Conservation (phyloP, 2,113 vertebrate genomes). For the Loxodonta africana region DNA sequence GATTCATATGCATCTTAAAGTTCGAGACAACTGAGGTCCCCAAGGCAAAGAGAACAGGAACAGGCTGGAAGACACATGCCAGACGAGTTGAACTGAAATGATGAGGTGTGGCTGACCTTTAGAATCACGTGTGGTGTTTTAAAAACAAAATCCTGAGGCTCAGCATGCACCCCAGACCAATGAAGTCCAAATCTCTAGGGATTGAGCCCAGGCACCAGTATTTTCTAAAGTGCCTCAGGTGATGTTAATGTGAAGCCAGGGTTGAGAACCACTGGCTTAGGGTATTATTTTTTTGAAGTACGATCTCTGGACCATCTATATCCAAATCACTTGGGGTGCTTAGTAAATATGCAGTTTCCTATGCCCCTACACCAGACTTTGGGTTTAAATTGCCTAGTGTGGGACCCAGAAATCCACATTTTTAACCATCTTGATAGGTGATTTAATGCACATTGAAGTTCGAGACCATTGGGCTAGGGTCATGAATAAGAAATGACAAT, state of each 20-base stretch:
- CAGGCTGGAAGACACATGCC: background rate
- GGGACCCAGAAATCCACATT: background rate
- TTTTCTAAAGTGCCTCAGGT: background rate
- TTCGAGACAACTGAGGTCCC: background rate
- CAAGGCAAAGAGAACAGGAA: background rate
- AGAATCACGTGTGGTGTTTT: background rate
- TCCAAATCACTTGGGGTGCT: background rate
- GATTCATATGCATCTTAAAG: background rate
- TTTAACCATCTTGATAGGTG: background rate
- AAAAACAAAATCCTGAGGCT: background rate
- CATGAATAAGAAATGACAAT: background rate
- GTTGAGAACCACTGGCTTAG: background rate
- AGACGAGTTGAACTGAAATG: background rate
- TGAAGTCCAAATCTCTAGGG: background rate
- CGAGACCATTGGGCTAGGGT: background rate
- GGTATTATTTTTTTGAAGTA: background rate
- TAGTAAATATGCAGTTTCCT: background rate
- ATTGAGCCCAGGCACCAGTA: background rate
- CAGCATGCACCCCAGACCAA: background rate
- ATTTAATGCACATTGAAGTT: background rate
- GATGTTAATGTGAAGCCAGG: background rate
- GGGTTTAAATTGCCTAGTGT: background rate
- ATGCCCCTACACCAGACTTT: background rate
- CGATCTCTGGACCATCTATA: too few relatives aligned
- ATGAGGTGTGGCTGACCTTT: background rate